These are phyloP conservation scores for Aphidius colemani DNA, from an alignment of 2,888 invertebrate species.

Conservation along the genomic window DNA sequence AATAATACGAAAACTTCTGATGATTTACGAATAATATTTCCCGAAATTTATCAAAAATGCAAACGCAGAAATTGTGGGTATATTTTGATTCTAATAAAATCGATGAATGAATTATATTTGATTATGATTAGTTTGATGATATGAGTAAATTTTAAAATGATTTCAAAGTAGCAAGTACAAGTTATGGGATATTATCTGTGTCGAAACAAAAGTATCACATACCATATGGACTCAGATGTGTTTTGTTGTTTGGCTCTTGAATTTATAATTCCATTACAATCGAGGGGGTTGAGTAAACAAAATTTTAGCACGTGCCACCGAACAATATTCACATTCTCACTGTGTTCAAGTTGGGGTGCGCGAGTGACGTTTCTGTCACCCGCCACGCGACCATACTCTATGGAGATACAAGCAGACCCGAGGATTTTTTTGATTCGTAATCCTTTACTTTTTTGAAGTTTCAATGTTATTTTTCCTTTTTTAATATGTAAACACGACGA, in stretches of 20 bases:
- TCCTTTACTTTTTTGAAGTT: no score
- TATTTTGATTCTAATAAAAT: no score
- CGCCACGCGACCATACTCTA: slow-evolving; percentile 21
- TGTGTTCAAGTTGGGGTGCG: slow-evolving; percentile 27
- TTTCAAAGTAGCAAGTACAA: not conserved
- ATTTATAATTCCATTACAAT: slow-evolving; percentile 53
- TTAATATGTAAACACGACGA: no score
- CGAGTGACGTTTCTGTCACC: slow-evolving; percentile 26
- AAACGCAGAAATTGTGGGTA: no score
- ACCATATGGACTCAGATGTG: slow-evolving; percentile 49
- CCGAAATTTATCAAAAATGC: no score
- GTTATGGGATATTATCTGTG: not conserved
- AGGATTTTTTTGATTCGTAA: slow-evolving; percentile 1
- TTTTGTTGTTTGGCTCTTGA: slow-evolving; percentile 41
- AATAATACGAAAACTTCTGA: no score
- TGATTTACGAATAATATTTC: no score
- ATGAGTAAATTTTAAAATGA: not conserved
- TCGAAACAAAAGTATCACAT: not conserved
- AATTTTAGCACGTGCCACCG: slow-evolving; percentile 19
- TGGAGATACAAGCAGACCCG: not conserved
- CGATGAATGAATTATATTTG: no score
- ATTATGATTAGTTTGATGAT: not conserved
- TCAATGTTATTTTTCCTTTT: no score
- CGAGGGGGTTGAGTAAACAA: slow-evolving; percentile 22
- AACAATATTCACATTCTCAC: slow-evolving; percentile 26